Conservation (phyloP, 2,888 invertebrate genomes). For the Ernsta delagoae region DNA sequence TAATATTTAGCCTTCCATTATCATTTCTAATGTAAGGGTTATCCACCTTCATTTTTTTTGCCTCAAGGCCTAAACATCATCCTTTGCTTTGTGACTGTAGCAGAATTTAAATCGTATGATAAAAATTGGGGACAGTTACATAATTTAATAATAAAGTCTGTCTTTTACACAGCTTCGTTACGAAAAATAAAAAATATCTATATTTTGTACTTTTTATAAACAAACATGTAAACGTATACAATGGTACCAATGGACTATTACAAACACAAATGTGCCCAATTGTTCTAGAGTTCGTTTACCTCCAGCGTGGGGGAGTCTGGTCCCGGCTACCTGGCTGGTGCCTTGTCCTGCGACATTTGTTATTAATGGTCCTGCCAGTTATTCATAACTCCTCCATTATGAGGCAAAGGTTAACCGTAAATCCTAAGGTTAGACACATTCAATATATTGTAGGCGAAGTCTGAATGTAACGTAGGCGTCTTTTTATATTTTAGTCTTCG, state of each 20-base stretch:
- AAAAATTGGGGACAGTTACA: too few species aligned
- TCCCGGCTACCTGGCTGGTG: slow-evolving; percentile 23
- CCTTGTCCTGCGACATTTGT: slow-evolving; percentile 32
- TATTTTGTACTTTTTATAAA: background rate
- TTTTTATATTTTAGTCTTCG: slow-evolving; percentile 39
- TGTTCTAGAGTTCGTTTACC: slow-evolving; percentile 30
- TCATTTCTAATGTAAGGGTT: background rate
- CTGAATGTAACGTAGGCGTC: slow-evolving; percentile 38
- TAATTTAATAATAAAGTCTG: too few species aligned
- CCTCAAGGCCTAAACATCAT: too few species aligned
- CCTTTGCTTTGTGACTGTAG: too few species aligned
- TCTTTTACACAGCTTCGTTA: background rate
- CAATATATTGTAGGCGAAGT: slow-evolving; percentile 44
- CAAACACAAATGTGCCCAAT: slow-evolving; percentile 63
- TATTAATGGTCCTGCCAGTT: slow-evolving; percentile 35
- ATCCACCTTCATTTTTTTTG: background rate
- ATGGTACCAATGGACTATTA: background rate
- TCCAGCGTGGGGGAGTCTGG: slow-evolving; percentile 26
- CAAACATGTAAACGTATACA: background rate
- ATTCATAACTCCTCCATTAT: slow-evolving; percentile 35
- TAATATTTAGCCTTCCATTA: background rate
- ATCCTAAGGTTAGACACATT: slow-evolving; percentile 34
- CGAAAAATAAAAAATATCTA: background rate
- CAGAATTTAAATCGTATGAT: too few species aligned
- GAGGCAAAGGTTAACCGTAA: slow-evolving; percentile 37